Conservation (phyloP, 2,888 invertebrate species). For the Chrysina gloriosa region DNA sequence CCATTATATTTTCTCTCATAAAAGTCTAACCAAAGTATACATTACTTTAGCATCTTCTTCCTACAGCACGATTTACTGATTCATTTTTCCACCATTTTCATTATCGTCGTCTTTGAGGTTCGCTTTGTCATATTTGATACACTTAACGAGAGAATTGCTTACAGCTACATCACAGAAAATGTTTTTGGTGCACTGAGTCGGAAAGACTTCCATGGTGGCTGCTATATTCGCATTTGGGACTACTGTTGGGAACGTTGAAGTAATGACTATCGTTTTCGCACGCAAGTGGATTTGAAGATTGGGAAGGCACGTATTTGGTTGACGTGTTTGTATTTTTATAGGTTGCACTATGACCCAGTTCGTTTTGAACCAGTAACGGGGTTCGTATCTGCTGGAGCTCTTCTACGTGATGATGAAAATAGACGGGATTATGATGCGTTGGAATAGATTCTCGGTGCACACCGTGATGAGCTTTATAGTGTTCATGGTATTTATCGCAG, state of each 20-base stretch:
- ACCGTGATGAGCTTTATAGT: slow-evolving; percentile 41
- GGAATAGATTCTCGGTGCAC: slow-evolving; percentile 46
- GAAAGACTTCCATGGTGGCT: slow-evolving; percentile 7
- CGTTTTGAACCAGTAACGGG: slow-evolving; percentile 49
- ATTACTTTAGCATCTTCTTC: background rate
- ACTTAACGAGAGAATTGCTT: slow-evolving; percentile 32
- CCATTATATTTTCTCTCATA: slow-evolving; percentile 26
- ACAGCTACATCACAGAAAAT: slow-evolving; percentile 39
- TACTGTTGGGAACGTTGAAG: slow-evolving; percentile 17
- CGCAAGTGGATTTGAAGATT: background rate
- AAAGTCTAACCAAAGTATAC: slow-evolving; percentile 10
- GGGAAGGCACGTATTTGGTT: slow-evolving; percentile 18
- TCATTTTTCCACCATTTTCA: slow-evolving; percentile 9
- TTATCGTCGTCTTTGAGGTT: slow-evolving; percentile 16
- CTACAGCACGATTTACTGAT: background rate
- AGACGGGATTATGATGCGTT: slow-evolving; percentile 47
- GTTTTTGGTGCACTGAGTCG: slow-evolving; percentile 34
- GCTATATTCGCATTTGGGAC: slow-evolving; percentile 21
- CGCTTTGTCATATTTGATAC: slow-evolving; percentile 35
- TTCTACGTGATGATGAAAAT: slow-evolving; percentile 43
- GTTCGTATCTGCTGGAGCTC: slow-evolving; percentile 46
- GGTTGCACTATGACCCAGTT: slow-evolving; percentile 40
- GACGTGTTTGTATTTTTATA: slow-evolving; percentile 37
- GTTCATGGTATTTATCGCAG: slow-evolving; percentile 45
- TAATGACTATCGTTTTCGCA: slow-evolving; percentile 19